Evolutionary conservation across 2,888 invertebrate genomes (phyloP), one percentile per base, ranked within the genome.

Genomic region (Ophioninae sp.): DNA sequence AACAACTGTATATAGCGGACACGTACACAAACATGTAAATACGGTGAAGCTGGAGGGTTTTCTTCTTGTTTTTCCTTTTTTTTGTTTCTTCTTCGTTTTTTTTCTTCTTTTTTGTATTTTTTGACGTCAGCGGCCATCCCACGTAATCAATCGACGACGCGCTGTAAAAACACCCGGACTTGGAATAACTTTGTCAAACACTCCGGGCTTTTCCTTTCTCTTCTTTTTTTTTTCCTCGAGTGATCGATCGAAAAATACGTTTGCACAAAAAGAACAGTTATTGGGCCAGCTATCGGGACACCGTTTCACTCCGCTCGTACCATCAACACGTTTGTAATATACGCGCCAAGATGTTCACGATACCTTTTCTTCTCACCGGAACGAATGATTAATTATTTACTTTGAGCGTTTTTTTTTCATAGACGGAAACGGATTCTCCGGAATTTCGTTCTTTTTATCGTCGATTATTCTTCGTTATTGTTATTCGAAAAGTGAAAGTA

Each of bases 21-120:
- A 82, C 80, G 80, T 76, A 86, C 82, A 82, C 59, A 70, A 81
- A 82, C 76, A 79, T 86, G 85, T 86, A 86, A 83, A 85, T 86
- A 86, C 72, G 84, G 75, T 84, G 69, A 81, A 78, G 79, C 84
- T 64, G 82, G 83, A 85, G 82, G 74, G 85, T 72, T 84, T 85
- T 84, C 57, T 59, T 59, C 13, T 57, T 57, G 41, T 41, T 41
- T 7, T 41, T 41, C 7, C 8, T 41, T 41, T 41, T 41, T 70
- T 70, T 84, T 84, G 84, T 41, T 41, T 70, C 2, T 30, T 84
- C 57, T 59, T 30, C 30, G 1, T 59, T 6, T 57, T 57, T 41
- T 70, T 70, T 84, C 83, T 59, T 6, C 10, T 57, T 41, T 70
- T 70, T 84, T 84, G 84, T 41, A 8, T 70, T 70, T 70, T 84